A percentile compares a stretch with the other conserved stretches of the same genome.
Conservation (phyloP, 2,888 invertebrate genomes). For the Ochropacha duplaris region DNA sequence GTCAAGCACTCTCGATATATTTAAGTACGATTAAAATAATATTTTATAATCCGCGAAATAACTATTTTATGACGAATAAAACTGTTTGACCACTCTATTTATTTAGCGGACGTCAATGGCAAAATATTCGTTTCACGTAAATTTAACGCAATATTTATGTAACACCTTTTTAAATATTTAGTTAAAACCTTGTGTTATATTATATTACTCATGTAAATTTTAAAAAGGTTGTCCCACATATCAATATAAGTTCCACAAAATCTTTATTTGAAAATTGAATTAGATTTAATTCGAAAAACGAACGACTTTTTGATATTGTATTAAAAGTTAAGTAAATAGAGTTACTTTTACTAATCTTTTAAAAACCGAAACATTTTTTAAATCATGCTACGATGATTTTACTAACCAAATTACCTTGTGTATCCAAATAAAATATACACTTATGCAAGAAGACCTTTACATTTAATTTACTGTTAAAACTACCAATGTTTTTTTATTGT, state of each 20-base stretch:
- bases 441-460: slow-evolving; percentile 21
- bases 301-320: no score
- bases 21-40: neutral
- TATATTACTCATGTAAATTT: neutral
- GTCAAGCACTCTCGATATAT: slow-evolving; percentile 2
- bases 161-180: neutral
- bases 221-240: neutral
- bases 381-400: neutral
- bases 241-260: neutral
- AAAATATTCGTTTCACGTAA: neutral
- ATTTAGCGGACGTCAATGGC: neutral
- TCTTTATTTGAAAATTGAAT: no score
- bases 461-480: neutral
- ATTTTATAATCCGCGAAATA: neutral
- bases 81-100: slow-evolving; percentile 6
- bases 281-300: no score
- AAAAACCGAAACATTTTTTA: no score
- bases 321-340: no score
- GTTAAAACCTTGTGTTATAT: neutral
- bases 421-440: slow-evolving; percentile 5
- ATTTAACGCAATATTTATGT: neutral
- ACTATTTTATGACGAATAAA: slow-evolving; percentile 6
- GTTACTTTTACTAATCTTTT: no score
- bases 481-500: neutral
- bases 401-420: slow-evolving; percentile 12